These are phyloP conservation scores for Macrobrachium nipponense DNA, from an alignment of 1,140 invertebrate genomes.

Conservation along the genomic window DNA sequence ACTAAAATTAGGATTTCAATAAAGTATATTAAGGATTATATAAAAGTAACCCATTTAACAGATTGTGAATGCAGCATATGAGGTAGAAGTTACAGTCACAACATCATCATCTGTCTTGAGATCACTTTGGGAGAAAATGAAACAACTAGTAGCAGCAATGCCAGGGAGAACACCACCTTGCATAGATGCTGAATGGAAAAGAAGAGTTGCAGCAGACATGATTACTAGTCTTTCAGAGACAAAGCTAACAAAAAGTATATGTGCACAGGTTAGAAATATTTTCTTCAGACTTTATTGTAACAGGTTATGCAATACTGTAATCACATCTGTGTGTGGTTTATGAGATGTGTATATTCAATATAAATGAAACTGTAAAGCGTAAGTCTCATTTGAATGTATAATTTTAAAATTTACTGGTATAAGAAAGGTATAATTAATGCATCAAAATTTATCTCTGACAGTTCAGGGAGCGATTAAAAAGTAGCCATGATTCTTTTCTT, in stretches of 20 bases:
- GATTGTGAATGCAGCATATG: conserved; percentile 84
- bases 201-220: conserved; percentile 79
- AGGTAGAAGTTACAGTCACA: conserved; percentile 84
- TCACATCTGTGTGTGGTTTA: not conserved
- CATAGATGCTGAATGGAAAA: conserved; percentile 80
- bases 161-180: conserved; percentile 74
- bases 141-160: conserved; percentile 74
- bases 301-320: not conserved
- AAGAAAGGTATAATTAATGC: not conserved
- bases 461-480: conserved; percentile 76
- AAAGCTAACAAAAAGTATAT: conserved; percentile 82
- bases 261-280: conserved; percentile 74
- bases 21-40: not conserved
- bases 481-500: conserved; percentile 79
- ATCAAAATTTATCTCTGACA: conserved; percentile 61
- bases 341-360: too few relatives aligned
- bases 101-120: conserved; percentile 81
- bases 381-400: too few relatives aligned
- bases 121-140: conserved; percentile 81
- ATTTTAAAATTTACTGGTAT: too few relatives aligned
- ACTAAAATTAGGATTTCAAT: not conserved
- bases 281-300: not conserved
- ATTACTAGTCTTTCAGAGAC: conserved; percentile 79
- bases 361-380: too few relatives aligned
- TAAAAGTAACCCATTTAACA: conserved; percentile 62